Evolutionary conservation across 2,888 invertebrate genomes (phyloP).

Genomic region (Pyrochroa serraticornis): DNA sequence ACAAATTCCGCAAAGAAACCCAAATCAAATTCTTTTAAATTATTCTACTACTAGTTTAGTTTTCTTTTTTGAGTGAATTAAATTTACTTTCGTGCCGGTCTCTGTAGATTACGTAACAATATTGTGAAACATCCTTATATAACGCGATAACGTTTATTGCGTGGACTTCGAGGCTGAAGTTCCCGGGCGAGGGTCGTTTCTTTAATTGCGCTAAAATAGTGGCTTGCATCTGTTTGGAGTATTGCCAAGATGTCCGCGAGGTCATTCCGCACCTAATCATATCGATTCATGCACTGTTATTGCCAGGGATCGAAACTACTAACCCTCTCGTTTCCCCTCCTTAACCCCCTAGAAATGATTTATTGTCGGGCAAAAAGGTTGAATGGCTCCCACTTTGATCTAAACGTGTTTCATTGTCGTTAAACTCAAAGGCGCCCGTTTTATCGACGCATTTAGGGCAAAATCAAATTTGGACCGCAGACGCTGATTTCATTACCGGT

Average conservation of each 20-base stretch:
- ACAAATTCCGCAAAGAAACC: too few species aligned
- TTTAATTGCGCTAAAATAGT: conserved; percentile 11
- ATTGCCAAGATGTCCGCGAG: conserved; percentile 14
- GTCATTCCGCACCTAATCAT: conserved; percentile 15
- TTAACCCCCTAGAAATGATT: too few species aligned
- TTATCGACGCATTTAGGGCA: conserved; percentile 1
- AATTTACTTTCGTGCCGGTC: too few species aligned
- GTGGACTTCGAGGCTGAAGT: not conserved
- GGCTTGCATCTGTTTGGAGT: conserved; percentile 18
- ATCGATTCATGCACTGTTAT: conserved; percentile 3
- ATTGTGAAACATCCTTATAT: too few species aligned
- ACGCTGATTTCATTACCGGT: conserved; percentile 20
- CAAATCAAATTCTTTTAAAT: too few species aligned
- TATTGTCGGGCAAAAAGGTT: not conserved
- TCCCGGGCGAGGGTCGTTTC: conserved; percentile 17
- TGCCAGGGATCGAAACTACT: not conserved
- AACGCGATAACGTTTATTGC: too few species aligned
- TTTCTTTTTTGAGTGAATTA: too few species aligned
- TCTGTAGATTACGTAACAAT: too few species aligned
- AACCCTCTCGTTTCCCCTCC: too few species aligned
- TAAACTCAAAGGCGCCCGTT: conserved; percentile 7
- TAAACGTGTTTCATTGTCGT: conserved; percentile 6
- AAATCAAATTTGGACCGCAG: conserved; percentile 24
- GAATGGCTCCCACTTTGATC: conserved; percentile 1
- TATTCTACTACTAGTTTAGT: too few species aligned